These are phyloP conservation scores for Labroides dimidiatus DNA, from an alignment of 2,797 vertebrate species.

Conservation along the genomic window DNA sequence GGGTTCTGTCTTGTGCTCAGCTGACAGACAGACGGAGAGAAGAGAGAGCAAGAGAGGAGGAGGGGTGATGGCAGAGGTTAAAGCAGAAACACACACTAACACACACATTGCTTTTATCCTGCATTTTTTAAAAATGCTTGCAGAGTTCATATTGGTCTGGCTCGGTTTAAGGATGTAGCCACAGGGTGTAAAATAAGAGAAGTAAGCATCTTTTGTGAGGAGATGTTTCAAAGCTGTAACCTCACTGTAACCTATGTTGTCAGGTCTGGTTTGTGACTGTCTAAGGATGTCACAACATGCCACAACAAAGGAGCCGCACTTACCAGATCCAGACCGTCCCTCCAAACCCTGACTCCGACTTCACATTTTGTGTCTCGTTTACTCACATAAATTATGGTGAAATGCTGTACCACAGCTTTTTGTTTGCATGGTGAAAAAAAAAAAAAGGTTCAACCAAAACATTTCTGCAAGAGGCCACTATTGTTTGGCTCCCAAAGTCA, in stretches of 20 bases:
- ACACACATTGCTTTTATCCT: neutral
- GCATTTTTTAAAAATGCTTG: constrained; percentile 20
- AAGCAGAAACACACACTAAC: constrained; percentile 27
- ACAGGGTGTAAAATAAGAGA: constrained; percentile 14
- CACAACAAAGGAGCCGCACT: constrained; percentile 18
- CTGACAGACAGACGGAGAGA: constrained; percentile 54
- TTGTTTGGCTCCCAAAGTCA: neutral
- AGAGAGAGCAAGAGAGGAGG: neutral
- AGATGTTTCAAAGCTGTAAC: neutral
- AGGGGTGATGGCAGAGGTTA: constrained; percentile 26
- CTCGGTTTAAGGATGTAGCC: constrained; percentile 13
- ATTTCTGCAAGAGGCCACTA: too few species aligned
- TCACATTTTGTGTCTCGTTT: neutral
- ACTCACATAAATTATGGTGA: neutral
- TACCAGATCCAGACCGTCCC: constrained; percentile 6
- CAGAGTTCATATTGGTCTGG: neutral
- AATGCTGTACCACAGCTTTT: neutral
- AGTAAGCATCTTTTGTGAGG: neutral
- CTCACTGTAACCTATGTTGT: constrained; percentile 8
- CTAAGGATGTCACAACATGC: constrained; percentile 21
- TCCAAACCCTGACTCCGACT: neutral
- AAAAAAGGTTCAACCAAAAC: neutral
- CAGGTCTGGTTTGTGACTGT: constrained; percentile 20
- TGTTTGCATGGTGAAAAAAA: neutral
- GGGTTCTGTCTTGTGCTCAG: constrained; percentile 66